Conservation (phyloP, 2,888 invertebrate species). For the Heteromurus nitidus region DNA sequence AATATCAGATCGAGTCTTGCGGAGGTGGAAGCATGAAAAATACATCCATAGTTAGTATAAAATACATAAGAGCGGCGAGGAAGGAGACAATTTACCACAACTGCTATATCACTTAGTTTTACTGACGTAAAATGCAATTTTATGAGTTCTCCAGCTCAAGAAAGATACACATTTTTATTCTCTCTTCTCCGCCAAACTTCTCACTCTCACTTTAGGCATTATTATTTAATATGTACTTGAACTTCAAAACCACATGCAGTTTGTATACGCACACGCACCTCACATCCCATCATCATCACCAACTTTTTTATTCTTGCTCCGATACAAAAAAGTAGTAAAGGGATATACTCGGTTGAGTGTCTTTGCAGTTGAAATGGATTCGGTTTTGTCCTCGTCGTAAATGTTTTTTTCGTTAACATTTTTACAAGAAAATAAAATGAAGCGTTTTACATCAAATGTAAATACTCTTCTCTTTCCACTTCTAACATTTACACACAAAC, state of each 20-base stretch:
- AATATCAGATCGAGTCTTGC: background rate
- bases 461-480: constrained; percentile 30
- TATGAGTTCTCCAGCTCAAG: constrained; percentile 48
- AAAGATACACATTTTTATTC: no score
- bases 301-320: background rate
- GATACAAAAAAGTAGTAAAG: background rate
- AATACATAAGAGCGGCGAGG: constrained; percentile 1
- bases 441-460: constrained; percentile 46
- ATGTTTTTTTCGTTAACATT: no score
- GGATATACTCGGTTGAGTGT: background rate
- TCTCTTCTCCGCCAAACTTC: no score
- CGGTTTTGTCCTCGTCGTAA: constrained; percentile 14
- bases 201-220: no score
- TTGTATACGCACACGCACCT: constrained; percentile 25
- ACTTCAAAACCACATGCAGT: no score
- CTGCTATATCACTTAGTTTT: constrained; percentile 41
- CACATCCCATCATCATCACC: constrained; percentile 14
- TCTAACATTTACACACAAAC: no score
- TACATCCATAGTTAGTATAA: background rate
- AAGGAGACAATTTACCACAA: constrained; percentile 1
- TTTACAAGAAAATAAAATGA: constrained; percentile 40
- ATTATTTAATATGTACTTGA: constrained; percentile 52
- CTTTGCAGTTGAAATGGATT: no score
- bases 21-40: constrained; percentile 18
- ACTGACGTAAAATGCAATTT: constrained; percentile 50